Evolutionary conservation across 2,113 vertebrate species (phyloP).

Genomic region (Python bivittatus): DNA sequence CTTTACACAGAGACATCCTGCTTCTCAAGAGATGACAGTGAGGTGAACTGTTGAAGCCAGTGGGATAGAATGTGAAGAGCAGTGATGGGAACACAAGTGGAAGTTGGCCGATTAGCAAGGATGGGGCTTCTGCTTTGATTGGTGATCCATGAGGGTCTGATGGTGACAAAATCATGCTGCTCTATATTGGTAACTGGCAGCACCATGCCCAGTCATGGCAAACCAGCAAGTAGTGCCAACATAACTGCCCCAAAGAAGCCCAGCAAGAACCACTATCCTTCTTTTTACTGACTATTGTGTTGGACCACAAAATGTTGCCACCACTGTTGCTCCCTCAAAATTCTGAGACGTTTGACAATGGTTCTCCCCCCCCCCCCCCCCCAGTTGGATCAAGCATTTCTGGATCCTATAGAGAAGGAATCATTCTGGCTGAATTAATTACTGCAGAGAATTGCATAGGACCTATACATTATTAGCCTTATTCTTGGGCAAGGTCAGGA

Average conservation of each 20-base stretch:
- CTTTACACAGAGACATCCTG: background rate
- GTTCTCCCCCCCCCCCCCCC: accelerated
- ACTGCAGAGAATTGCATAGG: accelerated
- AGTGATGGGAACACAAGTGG: background rate
- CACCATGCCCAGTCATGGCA: too few relatives aligned
- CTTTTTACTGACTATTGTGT: background rate
- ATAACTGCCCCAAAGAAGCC: too few relatives aligned
- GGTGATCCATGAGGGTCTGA: too few relatives aligned
- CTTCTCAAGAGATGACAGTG: background rate
- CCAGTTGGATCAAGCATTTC: background rate
- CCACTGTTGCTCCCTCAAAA: background rate
- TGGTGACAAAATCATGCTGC: too few relatives aligned
- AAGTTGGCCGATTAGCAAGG: background rate
- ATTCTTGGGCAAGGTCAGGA: background rate
- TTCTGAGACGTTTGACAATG: background rate
- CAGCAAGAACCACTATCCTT: background rate
- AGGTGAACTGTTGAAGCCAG: background rate
- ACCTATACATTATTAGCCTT: background rate
- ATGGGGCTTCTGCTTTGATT: too few relatives aligned
- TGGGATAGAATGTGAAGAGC: background rate
- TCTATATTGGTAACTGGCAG: too few relatives aligned
- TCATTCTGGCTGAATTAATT: background rate
- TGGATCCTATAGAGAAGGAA: accelerated
- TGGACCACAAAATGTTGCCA: background rate
- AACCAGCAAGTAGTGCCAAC: too few relatives aligned